Evolutionary conservation across 1,140 invertebrate genomes (phyloP).

Genomic region (Zaprionus vittiger): DNA sequence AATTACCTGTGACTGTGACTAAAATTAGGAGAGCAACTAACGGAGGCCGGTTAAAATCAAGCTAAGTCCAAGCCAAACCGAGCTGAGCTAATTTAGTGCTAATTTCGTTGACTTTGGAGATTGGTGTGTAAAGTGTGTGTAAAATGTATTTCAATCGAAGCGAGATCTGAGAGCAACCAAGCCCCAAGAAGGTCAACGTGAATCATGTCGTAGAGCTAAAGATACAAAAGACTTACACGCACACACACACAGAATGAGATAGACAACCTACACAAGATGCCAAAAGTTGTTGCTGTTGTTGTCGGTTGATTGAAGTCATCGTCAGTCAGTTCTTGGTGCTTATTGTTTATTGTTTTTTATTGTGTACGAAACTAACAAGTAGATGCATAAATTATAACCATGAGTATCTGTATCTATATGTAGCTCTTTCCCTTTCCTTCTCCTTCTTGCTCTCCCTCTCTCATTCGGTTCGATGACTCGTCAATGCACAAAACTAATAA

Average conservation of each 20-base stretch:
- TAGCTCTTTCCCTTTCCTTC: not conserved
- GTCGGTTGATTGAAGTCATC: constrained; percentile 54
- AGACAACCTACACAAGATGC: constrained; percentile 37
- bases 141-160: constrained; percentile 39
- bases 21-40: constrained; percentile 23
- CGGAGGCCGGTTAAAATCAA: constrained; percentile 9
- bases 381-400: constrained; percentile 53
- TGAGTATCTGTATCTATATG: constrained; percentile 5
- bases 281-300: constrained; percentile 22
- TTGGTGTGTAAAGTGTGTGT: constrained; percentile 10
- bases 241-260: not conserved
- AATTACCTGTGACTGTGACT: constrained; percentile 53
- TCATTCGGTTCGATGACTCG: constrained; percentile 42
- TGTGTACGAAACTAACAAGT: constrained; percentile 10
- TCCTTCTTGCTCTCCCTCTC: not conserved
- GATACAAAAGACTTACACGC: constrained; percentile 9
- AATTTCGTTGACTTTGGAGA: constrained; percentile 37
- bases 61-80: not conserved
- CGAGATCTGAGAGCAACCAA: constrained; percentile 27
- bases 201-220: constrained; percentile 36
- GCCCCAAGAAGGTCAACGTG: constrained; percentile 55
- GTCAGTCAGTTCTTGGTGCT: constrained; percentile 52
- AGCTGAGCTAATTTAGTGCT: constrained; percentile 44
- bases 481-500: constrained; percentile 40
- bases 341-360: constrained; percentile 40